These are phyloP conservation scores for Pachyuromys duprasi DNA, from an alignment of 2,797 vertebrate genomes.

Conservation along the genomic window DNA sequence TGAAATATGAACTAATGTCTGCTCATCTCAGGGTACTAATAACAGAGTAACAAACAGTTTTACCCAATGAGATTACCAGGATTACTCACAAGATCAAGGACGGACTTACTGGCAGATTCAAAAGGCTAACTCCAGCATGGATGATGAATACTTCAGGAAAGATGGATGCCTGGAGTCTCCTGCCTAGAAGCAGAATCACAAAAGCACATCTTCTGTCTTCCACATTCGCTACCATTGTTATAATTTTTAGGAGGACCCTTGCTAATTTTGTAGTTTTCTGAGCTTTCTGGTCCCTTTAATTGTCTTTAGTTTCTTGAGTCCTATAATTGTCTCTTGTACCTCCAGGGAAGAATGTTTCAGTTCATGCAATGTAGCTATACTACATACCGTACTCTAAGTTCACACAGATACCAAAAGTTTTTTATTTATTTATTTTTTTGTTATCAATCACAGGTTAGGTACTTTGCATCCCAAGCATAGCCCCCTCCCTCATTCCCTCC, in stretches of 20 bases:
- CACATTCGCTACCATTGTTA: background rate
- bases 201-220: background rate
- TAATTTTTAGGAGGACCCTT: background rate
- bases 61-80: background rate
- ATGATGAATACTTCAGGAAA: too few relatives aligned
- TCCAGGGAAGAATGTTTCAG: background rate
- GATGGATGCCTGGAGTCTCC: background rate
- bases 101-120: background rate
- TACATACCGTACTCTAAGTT: background rate
- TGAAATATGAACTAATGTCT: background rate
- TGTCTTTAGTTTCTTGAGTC: background rate
- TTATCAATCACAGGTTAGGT: too few relatives aligned
- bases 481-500: too few relatives aligned
- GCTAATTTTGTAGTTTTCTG: background rate
- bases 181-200: background rate
- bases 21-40: background rate
- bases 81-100: background rate
- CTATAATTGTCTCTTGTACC: background rate
- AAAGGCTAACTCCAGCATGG: background rate
- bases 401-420: background rate
- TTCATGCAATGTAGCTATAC: too few relatives aligned
- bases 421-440: too few relatives aligned
- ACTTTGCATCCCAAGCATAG: too few relatives aligned
- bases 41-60: background rate
- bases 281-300: background rate